These are phyloP conservation scores for Limenitis camilla DNA, from an alignment of 2,888 invertebrate species.

Conservation along the genomic window DNA sequence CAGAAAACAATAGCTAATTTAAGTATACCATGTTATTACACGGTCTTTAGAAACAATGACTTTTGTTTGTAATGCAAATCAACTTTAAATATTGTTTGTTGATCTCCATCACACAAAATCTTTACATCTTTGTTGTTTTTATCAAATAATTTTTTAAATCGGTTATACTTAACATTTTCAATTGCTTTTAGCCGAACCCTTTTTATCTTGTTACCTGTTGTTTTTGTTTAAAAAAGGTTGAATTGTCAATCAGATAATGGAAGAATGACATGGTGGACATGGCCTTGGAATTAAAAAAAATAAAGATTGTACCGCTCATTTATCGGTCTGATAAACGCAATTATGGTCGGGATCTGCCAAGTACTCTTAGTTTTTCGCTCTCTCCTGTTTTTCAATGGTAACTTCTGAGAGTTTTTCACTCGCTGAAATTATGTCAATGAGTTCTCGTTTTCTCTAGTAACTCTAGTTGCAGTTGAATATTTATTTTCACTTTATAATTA, in stretches of 20 bases:
- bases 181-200: background rate
- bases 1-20: constrained; percentile 54
- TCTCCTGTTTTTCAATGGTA: constrained; percentile 40
- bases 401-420: constrained; percentile 28
- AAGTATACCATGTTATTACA: constrained; percentile 45
- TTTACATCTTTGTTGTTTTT: background rate
- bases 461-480: constrained; percentile 10
- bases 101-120: background rate
- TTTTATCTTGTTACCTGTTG: background rate
- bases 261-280: constrained; percentile 32
- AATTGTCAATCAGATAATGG: constrained; percentile 17
- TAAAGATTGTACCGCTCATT: constrained; percentile 65
- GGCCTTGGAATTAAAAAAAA: constrained; percentile 36
- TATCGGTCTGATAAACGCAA: constrained; percentile 67
- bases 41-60: constrained; percentile 37
- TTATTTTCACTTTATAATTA: constrained; percentile 12
- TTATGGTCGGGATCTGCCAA: constrained; percentile 48
- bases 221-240: background rate
- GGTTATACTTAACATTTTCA: background rate
- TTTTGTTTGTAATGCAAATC: constrained; percentile 24
- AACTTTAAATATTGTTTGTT: constrained; percentile 1
- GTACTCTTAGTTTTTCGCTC: constrained; percentile 34
- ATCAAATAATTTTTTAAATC: background rate
- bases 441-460: constrained; percentile 17
- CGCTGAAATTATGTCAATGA: constrained; percentile 30